Evolutionary conservation across 2,797 vertebrate genomes (phyloP).

Genomic region (Phalanger gymnotis): DNA sequence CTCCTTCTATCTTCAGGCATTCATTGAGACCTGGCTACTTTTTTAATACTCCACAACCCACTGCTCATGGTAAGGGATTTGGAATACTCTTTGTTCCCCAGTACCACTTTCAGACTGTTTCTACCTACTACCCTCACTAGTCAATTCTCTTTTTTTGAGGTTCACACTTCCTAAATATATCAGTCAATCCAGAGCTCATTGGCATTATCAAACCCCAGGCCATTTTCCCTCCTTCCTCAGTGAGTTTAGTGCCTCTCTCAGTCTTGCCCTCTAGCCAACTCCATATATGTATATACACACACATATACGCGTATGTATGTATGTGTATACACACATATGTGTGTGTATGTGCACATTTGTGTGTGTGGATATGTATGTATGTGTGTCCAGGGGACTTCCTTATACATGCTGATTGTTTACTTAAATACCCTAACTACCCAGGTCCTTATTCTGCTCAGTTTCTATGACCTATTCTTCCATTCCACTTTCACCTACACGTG

Average conservation of each 20-base stretch:
- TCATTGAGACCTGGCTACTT: background rate
- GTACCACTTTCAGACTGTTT: background rate
- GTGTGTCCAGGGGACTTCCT: background rate
- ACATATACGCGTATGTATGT: no score
- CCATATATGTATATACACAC: no score
- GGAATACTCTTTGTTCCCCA: background rate
- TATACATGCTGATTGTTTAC: background rate
- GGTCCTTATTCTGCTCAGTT: background rate
- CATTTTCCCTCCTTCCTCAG: background rate
- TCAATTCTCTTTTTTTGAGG: background rate
- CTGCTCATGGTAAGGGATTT: background rate
- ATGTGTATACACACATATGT: no score
- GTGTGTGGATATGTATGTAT: no score
- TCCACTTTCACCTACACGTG: background rate
- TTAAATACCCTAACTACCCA: background rate
- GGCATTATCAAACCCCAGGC: background rate
- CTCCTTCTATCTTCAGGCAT: background rate
- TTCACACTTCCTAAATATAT: background rate
- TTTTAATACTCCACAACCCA: background rate
- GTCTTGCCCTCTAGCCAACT: background rate
- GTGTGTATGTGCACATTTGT: no score
- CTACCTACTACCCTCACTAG: background rate
- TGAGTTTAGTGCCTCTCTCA: background rate
- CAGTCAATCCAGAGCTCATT: background rate
- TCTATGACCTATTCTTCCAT: background rate